phyloP scores from a whole-genome alignment of 2,113 vertebrate species.

The Psettodes erumei region DNA sequence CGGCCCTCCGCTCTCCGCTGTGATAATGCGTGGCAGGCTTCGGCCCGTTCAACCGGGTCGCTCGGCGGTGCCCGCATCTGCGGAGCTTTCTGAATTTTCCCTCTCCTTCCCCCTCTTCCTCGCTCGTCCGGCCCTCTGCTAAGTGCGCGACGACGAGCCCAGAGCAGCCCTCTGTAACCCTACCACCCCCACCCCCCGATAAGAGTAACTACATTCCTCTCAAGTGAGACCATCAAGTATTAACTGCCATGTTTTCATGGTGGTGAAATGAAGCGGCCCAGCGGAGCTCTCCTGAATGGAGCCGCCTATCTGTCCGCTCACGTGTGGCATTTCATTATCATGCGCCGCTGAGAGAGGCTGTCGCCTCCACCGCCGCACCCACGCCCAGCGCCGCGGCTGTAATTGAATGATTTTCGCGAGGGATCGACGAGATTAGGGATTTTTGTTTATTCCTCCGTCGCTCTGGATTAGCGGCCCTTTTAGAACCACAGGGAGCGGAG shows the following conservation, averaged over 20 bases:
- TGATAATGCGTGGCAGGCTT: conserved; percentile 74
- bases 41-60: conserved; percentile 72
- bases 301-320: conserved; percentile 29
- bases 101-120: conserved; percentile 1
- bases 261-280: conserved; percentile 43
- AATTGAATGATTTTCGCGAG: conserved; percentile 79
- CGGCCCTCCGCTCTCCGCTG: conserved; percentile 58
- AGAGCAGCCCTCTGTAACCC: conserved; percentile 7
- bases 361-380: conserved; percentile 61
- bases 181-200: conserved; percentile 29
- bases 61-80: conserved; percentile 55
- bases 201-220: conserved; percentile 61
- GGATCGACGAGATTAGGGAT: conserved; percentile 80
- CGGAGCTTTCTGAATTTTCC: conserved; percentile 32
- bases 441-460: conserved; percentile 77
- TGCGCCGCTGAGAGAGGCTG: conserved; percentile 53
- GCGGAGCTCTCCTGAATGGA: conserved; percentile 8
- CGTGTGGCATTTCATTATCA: conserved; percentile 55
- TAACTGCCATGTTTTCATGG: conserved; percentile 38
- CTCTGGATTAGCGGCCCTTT: conserved; percentile 76
- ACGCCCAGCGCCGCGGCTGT: too few relatives aligned
- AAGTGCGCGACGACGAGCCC: conserved; percentile 25
- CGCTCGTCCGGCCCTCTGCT: conserved; percentile 20
- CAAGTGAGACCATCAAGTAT: conserved; percentile 47
- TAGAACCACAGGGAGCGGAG: too few relatives aligned